Conservation (phyloP, 2,113 vertebrate species). For the Anolis carolinensis region DNA sequence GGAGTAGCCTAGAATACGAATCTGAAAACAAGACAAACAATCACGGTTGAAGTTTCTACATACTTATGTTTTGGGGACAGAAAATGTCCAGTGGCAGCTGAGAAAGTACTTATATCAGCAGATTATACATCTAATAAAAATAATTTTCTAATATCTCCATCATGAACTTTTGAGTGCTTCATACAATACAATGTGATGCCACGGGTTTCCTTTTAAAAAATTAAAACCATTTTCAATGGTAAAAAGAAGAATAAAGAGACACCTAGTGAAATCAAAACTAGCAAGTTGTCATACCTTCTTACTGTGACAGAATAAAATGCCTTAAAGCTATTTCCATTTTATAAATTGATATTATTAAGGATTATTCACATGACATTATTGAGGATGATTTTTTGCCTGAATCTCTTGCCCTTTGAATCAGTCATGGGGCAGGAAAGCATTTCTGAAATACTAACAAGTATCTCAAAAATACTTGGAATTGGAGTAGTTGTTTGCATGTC, state of each 20-base stretch:
- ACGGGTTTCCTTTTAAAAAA: neutral
- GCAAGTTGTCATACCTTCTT: too few relatives aligned
- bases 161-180: neutral
- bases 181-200: neutral
- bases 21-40: slow-evolving; percentile 1
- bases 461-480: too few relatives aligned
- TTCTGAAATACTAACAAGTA: too few relatives aligned
- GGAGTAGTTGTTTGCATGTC: too few relatives aligned
- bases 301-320: too few relatives aligned
- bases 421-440: too few relatives aligned
- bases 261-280: neutral
- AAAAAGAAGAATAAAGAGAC: neutral
- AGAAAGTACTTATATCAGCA: neutral
- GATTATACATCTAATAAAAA: neutral
- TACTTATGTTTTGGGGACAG: neutral
- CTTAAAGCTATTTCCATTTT: too few relatives aligned
- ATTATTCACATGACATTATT: too few relatives aligned
- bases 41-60: neutral
- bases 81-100: neutral
- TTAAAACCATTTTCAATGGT: neutral
- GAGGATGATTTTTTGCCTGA: too few relatives aligned
- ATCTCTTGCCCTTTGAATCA: too few relatives aligned
- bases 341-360: too few relatives aligned
- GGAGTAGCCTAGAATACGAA: too few relatives aligned
- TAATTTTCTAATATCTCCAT: neutral